Base-by-base conservation (phyloP, 2,113 vertebrate genomes). In the Lepisosteus oculatus region DNA sequence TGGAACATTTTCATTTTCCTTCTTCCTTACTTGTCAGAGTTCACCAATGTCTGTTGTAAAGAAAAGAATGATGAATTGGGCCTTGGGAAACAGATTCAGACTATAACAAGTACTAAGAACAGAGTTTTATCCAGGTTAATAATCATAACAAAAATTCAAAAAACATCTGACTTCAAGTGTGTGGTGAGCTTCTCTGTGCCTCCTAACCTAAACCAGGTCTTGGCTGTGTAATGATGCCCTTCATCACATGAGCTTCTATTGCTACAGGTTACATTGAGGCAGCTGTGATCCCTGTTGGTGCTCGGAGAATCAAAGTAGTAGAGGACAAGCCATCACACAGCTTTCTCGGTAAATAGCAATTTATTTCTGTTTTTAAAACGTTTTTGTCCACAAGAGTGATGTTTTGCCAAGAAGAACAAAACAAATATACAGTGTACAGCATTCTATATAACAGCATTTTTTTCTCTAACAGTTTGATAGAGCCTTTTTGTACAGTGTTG, bases 281-380 rank as follows among this genome's bases (percentile, higher is more conserved):
- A 0, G 89, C 89, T 13, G 78, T 98, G 72, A 99, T 99, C 83
- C 97, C 97, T 3, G 94, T 91, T 0, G 96, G 97, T 68, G 97
- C 97, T 3, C 87, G 95, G 67, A 87, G 97, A 77, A 99, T 99
- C 78, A 94, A 95, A 72, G 95, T 99, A 70, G 94, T 98, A 76
- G 97, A 99, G 78, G 94, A 97, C 84, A 96, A 95, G 70, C 97
- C 97, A 43, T 97, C 94, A 55, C 97, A 98, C 87, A 98, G 96
- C 85, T 99, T 98, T 89, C 91, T 99, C 82, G 97, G 97, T 99
- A 97, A 96, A 69, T 77, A 65, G 59, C 67, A 42, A 13, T 65
- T 75, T 12, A 55, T 71, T 74, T 61, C 54, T 71, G 56, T 74
- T 77, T 0, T 71, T 29, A 29, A 29, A 29, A 29, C 0, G 17